Evolutionary conservation across 2,888 invertebrate species (phyloP), one percentile per base, ranked within the genome.

Genomic region (Strigamia maritima): DNA sequence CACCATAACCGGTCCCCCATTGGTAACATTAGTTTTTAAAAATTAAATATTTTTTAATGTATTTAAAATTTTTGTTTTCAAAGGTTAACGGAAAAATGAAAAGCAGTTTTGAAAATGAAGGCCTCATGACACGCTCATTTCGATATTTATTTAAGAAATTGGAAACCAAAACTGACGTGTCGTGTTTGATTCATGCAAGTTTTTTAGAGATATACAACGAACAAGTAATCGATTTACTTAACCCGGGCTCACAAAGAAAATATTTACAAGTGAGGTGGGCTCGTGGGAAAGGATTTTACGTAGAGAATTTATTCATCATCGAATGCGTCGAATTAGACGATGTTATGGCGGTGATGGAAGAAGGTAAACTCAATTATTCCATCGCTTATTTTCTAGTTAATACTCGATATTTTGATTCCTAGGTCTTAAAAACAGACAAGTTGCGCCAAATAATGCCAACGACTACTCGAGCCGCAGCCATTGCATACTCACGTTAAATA

Each of bases 171-270:
- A 82, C 83, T 12, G 92, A 92, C 81, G 91, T 82, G 26, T 84
- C 94, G 85, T 95, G 93, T 85, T 90, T 95, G 79, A 88, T 97
- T 78, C 94, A 94, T 85, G 96, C 97, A 7, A 97, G 97, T 80
- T 97, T 95, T 87, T 88, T 97, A 84, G 97, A 97, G 89, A 96
- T 97, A 82, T 97, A 97, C 87, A 97, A 97, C 86, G 97, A 97
- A 88, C 96, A 97, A 91, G 97, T 97, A 80, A 94, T 96, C 86
- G 97, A 97, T 87, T 90, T 97, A 79, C 88, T 97, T 75, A 97
- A 97, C 87, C 94, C 95, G 0, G 94, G 94, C 35, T 91, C 90
- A 65, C 90, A 92, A 0, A 89, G 93, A 77, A 92, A 93, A 85
- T 93, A 95, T 0, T 88, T 97, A 74, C 92, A 94, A 79, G 95